Conservation (phyloP, 2,113 vertebrate genomes). For the Epinephelus cyanopodus region DNA sequence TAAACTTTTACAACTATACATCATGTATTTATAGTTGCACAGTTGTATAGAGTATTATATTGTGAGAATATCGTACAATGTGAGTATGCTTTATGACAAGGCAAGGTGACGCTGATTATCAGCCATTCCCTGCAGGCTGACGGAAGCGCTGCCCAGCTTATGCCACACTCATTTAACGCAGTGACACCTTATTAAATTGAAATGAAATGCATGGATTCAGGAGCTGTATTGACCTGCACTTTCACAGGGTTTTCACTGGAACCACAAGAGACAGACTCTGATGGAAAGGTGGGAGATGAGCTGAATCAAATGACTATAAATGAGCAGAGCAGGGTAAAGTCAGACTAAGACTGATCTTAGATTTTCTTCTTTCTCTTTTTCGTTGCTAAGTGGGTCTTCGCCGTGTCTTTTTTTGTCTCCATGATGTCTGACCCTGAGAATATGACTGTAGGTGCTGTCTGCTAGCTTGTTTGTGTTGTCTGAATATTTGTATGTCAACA, state of each 20-base stretch:
- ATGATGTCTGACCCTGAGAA: not conserved
- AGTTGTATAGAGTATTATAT: no score
- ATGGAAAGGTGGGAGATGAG: constrained; percentile 20
- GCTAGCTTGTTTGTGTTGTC: not conserved
- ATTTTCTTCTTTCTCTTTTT: not conserved
- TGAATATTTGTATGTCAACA: not conserved
- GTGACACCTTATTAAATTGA: constrained; percentile 63
- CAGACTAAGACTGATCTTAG: not conserved
- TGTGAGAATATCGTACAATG: no score
- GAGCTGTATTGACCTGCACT: constrained; percentile 38
- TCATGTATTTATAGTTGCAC: no score
- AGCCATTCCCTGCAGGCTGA: constrained; percentile 32
- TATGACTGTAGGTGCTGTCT: not conserved
- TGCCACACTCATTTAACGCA: constrained; percentile 45
- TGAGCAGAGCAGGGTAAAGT: not conserved
- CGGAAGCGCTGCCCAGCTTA: constrained; percentile 9
- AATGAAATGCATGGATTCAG: constrained; percentile 55
- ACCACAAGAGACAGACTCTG: constrained; percentile 26
- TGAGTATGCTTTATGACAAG: constrained; percentile 6
- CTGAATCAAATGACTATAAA: constrained; percentile 30
- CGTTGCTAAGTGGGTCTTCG: not conserved
- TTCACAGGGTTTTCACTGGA: constrained; percentile 25
- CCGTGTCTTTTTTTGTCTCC: not conserved
- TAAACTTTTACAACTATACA: constrained; percentile 8
- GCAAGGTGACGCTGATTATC: constrained; percentile 27